These are phyloP conservation scores for Micropoecilia bifurca DNA, from an alignment of 2,797 vertebrate genomes.

Conservation along the genomic window DNA sequence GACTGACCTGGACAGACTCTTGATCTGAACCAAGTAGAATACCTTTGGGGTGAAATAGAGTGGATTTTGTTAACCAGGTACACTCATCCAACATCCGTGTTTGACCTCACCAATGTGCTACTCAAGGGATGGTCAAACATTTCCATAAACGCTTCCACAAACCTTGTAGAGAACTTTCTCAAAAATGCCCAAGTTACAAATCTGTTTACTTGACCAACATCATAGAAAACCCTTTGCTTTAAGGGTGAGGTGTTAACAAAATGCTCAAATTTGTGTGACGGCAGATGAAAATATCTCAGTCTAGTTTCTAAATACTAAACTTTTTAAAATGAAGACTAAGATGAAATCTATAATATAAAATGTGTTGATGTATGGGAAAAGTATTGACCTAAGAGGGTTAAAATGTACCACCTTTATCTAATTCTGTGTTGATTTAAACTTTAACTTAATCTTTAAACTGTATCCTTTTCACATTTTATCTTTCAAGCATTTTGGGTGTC, in stretches of 20 bases:
- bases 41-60: not conserved
- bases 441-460: not conserved
- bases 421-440: not conserved
- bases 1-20: not conserved
- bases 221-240: not conserved
- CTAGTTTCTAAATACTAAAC: not conserved
- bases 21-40: not conserved
- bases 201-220: not conserved
- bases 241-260: not conserved
- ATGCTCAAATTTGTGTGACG: not conserved
- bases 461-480: not conserved
- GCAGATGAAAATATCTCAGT: not conserved
- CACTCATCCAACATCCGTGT: not conserved
- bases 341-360: not conserved
- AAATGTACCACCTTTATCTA: not conserved
- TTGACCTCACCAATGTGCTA: too few species aligned
- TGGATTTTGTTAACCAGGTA: not conserved
- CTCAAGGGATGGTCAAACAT: too few species aligned
- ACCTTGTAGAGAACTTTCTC: not conserved
- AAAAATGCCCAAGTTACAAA: too few species aligned
- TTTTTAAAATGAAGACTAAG: not conserved
- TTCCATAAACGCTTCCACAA: too few species aligned
- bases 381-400: not conserved
- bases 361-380: not conserved
- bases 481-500: slow-evolving; percentile 9